phyloP scores from a whole-genome alignment of 2,113 vertebrate species.

The Actenoides lindsayi region DNA sequence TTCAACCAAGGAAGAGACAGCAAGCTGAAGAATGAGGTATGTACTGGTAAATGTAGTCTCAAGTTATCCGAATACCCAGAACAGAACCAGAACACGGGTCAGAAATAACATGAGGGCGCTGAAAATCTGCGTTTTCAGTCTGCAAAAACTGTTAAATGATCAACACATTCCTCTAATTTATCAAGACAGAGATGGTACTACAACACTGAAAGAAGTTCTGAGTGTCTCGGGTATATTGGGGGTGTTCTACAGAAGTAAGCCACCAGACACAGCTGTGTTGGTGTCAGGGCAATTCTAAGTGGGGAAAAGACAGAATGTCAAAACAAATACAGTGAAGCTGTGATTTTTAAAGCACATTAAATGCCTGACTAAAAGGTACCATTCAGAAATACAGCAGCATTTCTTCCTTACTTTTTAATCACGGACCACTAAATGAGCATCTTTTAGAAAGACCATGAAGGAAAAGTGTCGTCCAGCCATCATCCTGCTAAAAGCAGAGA shows the following conservation, averaged over 20 bases:
- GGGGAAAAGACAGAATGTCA: neutral
- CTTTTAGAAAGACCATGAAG: neutral
- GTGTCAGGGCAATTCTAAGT: neutral
- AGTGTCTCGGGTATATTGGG: neutral
- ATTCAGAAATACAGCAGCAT: neutral
- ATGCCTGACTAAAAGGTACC: neutral
- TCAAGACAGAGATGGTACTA: neutral
- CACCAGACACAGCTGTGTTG: neutral
- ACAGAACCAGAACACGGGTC: neutral
- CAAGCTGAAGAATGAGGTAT: neutral
- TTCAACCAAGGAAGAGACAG: neutral
- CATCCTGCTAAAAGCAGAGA: neutral
- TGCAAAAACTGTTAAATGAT: neutral
- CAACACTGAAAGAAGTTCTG: neutral
- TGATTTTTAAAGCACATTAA: neutral
- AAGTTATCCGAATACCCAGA: neutral
- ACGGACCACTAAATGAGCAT: neutral
- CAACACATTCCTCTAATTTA: neutral
- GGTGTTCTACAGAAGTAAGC: neutral
- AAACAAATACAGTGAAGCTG: neutral
- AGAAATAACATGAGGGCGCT: neutral
- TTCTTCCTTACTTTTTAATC: neutral
- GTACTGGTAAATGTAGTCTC: accelerated
- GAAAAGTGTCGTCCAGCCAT: neutral
- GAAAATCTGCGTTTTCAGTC: neutral